phyloP scores from a whole-genome alignment of 2,113 vertebrate species.

The Puntigrus tetrazona region DNA sequence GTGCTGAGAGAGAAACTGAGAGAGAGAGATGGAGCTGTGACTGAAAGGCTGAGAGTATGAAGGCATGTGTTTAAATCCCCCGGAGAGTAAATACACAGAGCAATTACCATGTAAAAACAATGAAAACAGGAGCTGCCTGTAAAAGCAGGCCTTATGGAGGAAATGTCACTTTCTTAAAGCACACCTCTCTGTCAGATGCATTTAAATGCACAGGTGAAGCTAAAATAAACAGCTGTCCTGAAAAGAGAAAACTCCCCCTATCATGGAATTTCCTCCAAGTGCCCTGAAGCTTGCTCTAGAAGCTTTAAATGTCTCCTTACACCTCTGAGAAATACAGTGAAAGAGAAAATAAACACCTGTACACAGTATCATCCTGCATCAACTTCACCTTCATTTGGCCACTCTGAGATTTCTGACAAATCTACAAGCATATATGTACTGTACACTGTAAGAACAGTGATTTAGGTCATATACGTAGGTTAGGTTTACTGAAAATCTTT shows the following conservation, averaged over 20 bases:
- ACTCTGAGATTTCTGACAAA: not conserved
- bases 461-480: not conserved
- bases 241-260: constrained; percentile 48
- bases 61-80: constrained; percentile 56
- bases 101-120: constrained; percentile 64
- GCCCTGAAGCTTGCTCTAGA: constrained; percentile 42
- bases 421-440: not conserved
- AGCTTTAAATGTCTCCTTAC: constrained; percentile 49
- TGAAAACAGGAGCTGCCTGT: constrained; percentile 54
- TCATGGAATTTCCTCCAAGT: constrained; percentile 41
- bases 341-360: constrained; percentile 47
- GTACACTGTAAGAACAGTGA: not conserved
- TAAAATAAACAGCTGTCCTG: constrained; percentile 56
- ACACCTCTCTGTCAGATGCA: constrained; percentile 57
- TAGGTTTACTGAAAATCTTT: too few species aligned
- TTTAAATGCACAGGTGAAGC: constrained; percentile 55
- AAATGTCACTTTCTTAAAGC: constrained; percentile 58
- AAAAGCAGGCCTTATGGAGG: constrained; percentile 42
- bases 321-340: constrained; percentile 35
- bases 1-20: not conserved
- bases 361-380: not conserved
- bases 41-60: constrained; percentile 47
- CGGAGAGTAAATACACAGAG: constrained; percentile 59
- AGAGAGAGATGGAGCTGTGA: constrained; percentile 31
- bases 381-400: not conserved